Percentiles rank a stretch among this genome's conserved stretches.
phyloP scores from a whole-genome alignment of 2,113 vertebrate species.

The Hyperopisus bebe region DNA sequence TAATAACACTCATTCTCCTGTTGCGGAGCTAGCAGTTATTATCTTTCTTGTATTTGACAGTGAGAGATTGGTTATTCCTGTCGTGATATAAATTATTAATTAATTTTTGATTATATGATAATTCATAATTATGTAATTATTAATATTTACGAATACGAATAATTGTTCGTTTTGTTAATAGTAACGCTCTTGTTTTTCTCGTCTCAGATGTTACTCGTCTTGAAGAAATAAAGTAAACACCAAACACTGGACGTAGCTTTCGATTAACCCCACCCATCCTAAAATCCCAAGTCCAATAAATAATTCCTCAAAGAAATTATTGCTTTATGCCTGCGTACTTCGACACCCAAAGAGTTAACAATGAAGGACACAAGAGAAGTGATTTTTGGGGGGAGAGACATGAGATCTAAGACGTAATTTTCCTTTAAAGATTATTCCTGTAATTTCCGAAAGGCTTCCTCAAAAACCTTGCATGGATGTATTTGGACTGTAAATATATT shows the following conservation, averaged over 20 bases:
- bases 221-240: conserved; percentile 46
- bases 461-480: background rate
- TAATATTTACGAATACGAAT: background rate
- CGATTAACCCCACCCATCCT: conserved; percentile 27
- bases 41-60: conserved; percentile 3
- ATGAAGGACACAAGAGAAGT: conserved; percentile 48
- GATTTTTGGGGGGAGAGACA: conserved; percentile 26
- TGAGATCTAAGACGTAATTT: conserved; percentile 38
- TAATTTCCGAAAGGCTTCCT: background rate
- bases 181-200: conserved; percentile 23
- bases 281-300: conserved; percentile 54
- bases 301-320: conserved; percentile 41
- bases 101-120: background rate
- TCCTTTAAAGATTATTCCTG: conserved; percentile 18
- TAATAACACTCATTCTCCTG: conserved; percentile 24
- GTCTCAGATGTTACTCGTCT: conserved; percentile 47
- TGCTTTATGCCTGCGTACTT: conserved; percentile 30
- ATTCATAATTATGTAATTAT: background rate
- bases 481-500: background rate
- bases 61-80: background rate
- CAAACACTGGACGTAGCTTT: conserved; percentile 34
- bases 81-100: background rate
- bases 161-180: background rate
- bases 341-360: conserved; percentile 37
- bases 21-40: conserved; percentile 28